Percentiles rank a stretch among this genome's conserved stretches.
Evolutionary conservation across 23 tunicate species (phyloP).

Genomic region (Ciona savignyi): DNA sequence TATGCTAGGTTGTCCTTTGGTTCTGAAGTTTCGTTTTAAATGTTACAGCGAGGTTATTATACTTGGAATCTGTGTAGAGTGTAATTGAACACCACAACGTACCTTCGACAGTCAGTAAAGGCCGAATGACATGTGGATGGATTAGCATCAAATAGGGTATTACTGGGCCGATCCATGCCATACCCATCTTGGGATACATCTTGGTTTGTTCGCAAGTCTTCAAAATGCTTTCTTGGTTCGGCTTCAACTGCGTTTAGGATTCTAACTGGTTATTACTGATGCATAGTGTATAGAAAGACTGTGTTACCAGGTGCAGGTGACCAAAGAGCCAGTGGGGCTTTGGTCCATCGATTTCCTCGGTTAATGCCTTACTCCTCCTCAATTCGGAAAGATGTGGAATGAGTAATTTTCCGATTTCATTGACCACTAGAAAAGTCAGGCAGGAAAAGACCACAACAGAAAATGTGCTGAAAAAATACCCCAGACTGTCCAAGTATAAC

Average conservation of each 20-base stretch:
- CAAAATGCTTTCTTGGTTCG: slow-evolving; percentile 33
- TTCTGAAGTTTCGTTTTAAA: slow-evolving; percentile 11
- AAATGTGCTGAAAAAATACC: no score
- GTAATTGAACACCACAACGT: neutral
- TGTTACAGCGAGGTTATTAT: no score
- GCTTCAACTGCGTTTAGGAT: slow-evolving; percentile 39
- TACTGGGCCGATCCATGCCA: slow-evolving; percentile 64
- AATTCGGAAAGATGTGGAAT: no score
- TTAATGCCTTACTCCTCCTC: slow-evolving; percentile 1
- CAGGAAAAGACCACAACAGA: no score
- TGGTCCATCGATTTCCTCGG: slow-evolving; percentile 27
- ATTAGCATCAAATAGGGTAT: slow-evolving; percentile 33
- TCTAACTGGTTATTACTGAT: no score
- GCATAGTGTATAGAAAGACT: no score
- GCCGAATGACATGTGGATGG: slow-evolving; percentile 60
- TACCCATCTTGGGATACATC: slow-evolving; percentile 42
- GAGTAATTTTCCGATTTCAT: no score
- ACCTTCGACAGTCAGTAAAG: slow-evolving; percentile 35
- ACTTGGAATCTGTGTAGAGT: no score
- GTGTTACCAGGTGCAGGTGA: slow-evolving; percentile 34
- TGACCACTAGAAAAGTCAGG: no score
- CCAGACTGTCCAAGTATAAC: no score
- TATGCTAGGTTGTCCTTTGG: slow-evolving; percentile 68
- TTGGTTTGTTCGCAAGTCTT: neutral
- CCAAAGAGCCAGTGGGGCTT: slow-evolving; percentile 67